Evolutionary conservation across 2,797 vertebrate genomes (phyloP).

Genomic region (Dendrocincla tyrannina): DNA sequence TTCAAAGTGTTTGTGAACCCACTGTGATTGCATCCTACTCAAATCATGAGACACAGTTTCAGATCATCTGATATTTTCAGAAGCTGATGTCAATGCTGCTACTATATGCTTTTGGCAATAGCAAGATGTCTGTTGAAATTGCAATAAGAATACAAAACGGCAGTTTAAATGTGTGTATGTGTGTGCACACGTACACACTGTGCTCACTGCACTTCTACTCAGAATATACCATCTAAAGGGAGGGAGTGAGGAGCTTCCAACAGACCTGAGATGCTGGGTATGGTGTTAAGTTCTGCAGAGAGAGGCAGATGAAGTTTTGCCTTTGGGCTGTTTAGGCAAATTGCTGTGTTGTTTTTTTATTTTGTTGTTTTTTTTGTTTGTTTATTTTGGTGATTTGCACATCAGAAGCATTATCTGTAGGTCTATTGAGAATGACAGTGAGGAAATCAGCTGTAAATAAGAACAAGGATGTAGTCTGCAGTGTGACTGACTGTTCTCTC

Average conservation of each 20-base stretch:
- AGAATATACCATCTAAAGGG: background rate
- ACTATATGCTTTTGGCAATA: background rate
- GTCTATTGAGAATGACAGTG: background rate
- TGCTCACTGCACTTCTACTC: background rate
- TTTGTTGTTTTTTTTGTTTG: background rate
- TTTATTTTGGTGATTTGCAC: background rate
- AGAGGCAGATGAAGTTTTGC: background rate
- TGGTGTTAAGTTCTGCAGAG: background rate
- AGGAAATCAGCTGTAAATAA: background rate
- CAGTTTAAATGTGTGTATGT: fast-evolving
- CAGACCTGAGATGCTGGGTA: background rate
- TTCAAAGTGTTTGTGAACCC: background rate
- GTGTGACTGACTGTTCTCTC: background rate
- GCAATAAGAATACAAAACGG: background rate
- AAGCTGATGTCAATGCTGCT: background rate
- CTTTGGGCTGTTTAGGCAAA: background rate
- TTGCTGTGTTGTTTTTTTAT: background rate
- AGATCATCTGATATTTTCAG: background rate
- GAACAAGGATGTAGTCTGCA: background rate
- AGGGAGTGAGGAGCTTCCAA: background rate
- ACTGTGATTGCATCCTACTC: background rate
- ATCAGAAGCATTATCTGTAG: background rate
- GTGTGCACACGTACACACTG: background rate
- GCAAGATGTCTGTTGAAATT: background rate
- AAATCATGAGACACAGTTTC: background rate